These are phyloP conservation scores for Cabera pusaria DNA, from an alignment of 2,888 invertebrate genomes.

Conservation along the genomic window DNA sequence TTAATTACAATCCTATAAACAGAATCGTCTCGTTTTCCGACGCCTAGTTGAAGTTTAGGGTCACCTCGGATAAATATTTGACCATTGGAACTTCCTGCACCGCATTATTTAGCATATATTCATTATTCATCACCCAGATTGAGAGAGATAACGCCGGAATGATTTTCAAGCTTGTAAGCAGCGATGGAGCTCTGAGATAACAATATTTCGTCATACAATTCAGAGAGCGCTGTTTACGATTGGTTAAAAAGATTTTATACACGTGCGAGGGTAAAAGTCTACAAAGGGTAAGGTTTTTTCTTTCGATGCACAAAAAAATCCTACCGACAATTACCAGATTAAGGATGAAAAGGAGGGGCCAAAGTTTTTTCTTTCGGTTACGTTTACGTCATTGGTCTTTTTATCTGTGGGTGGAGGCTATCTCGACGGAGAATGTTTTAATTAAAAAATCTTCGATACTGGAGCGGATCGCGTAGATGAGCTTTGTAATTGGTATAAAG, in stretches of 20 bases:
- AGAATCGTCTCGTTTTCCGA: conserved; percentile 54
- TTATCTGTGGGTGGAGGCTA: conserved; percentile 47
- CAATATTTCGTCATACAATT: conserved; percentile 56
- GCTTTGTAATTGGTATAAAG: conserved; percentile 44
- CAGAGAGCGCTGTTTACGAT: conserved; percentile 54
- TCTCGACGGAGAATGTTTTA: conserved; percentile 57
- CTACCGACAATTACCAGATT: conserved; percentile 74
- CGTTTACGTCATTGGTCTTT: conserved; percentile 48
- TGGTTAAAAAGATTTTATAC: conserved; percentile 62
- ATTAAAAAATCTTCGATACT: conserved; percentile 55
- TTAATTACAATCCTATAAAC: conserved; percentile 74
- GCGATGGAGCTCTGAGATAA: conserved; percentile 48
- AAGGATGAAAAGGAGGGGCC: conserved; percentile 64
- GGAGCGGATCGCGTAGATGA: conserved; percentile 35
- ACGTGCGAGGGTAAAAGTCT: conserved; percentile 73
- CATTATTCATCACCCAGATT: conserved; percentile 43
- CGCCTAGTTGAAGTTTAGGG: conserved; percentile 52
- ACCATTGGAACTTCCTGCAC: conserved; percentile 39
- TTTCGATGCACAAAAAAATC: conserved; percentile 62
- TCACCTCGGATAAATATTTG: conserved; percentile 48
- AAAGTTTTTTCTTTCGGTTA: conserved; percentile 50
- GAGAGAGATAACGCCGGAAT: conserved; percentile 37
- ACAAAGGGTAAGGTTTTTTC: conserved; percentile 69
- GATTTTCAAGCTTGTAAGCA: conserved; percentile 39
- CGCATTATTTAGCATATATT: conserved; percentile 40